Percentiles rank a stretch among this genome's conserved stretches.
Conservation (phyloP, 2,888 invertebrate genomes). For the Caenorhabditis sp. region DNA sequence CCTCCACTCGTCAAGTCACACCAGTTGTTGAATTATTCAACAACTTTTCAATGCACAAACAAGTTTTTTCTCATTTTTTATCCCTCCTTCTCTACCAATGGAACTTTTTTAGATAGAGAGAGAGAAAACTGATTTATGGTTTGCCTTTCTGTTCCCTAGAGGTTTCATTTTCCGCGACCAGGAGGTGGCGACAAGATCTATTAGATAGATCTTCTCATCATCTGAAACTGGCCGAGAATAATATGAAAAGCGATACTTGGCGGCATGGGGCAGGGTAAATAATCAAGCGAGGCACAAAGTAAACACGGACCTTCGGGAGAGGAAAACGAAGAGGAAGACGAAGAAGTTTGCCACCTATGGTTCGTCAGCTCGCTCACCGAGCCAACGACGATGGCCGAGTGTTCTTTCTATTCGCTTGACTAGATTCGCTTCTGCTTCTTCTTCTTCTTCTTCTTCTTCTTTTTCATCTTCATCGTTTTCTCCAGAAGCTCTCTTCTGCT, state of each 20-base stretch:
- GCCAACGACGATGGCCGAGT: conserved; percentile 21
- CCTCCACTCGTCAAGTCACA: conserved; percentile 1
- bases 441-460: conserved; percentile 10
- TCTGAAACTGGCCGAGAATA: conserved; percentile 36
- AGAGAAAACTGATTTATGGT: no score
- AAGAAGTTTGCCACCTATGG: conserved; percentile 1
- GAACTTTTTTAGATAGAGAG: no score
- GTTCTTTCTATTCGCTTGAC: conserved; percentile 54
- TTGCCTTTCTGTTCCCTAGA: no score
- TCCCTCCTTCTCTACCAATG: no score
- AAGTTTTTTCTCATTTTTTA: conserved; percentile 36
- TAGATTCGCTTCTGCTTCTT: conserved; percentile 31
- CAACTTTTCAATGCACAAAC: conserved; percentile 57
- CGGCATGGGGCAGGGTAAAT: conserved; percentile 47
- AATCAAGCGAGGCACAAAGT: conserved; percentile 52
- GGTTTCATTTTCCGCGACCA: neutral
- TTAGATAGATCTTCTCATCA: conserved; percentile 3
- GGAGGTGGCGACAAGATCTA: no score
- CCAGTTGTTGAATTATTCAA: conserved; percentile 55
- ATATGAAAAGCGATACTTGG: conserved; percentile 51
- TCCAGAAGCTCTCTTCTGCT: conserved; percentile 35
- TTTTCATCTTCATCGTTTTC: conserved; percentile 30
- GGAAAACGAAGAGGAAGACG: no score
- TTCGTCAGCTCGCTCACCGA: conserved; percentile 13
- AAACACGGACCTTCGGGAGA: conserved; percentile 37